Conservation (phyloP, 2,888 invertebrate genomes). For the Phlogophora meticulosa region DNA sequence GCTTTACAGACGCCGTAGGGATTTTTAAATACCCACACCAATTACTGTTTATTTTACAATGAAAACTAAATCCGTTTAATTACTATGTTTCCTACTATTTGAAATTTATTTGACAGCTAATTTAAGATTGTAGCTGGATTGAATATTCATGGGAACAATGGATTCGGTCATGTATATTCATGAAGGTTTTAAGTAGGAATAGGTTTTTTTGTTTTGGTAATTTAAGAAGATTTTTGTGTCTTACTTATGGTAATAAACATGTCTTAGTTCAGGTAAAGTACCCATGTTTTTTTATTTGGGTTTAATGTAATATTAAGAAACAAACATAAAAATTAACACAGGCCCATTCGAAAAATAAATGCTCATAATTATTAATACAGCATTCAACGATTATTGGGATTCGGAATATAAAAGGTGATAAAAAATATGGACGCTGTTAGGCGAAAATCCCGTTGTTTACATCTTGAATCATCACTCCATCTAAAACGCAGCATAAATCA, state of each 20-base stretch:
- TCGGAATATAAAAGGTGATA: slow-evolving; percentile 26
- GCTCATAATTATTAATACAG: not conserved
- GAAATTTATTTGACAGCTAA: slow-evolving; percentile 67
- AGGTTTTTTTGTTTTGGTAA: slow-evolving; percentile 29
- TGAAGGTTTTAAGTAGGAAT: slow-evolving; percentile 35
- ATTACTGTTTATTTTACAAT: slow-evolving; percentile 71
- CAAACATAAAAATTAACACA: not conserved
- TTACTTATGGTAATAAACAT: slow-evolving; percentile 23
- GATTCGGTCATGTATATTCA: slow-evolving; percentile 59
- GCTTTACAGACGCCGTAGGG: slow-evolving; percentile 65
- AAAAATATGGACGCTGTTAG: slow-evolving; percentile 17
- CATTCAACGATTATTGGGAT: not conserved
- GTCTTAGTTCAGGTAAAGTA: slow-evolving; percentile 12
- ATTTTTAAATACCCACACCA: slow-evolving; percentile 72
- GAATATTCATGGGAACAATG: slow-evolving; percentile 63
- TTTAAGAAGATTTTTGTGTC: slow-evolving; percentile 49
- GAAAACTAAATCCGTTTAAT: slow-evolving; percentile 70
- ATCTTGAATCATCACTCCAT: slow-evolving; percentile 55
- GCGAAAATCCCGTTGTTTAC: slow-evolving; percentile 57
- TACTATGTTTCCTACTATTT: slow-evolving; percentile 62
- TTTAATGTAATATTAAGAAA: not conserved
- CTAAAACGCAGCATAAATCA: slow-evolving; percentile 61
- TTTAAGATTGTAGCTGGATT: slow-evolving; percentile 53
- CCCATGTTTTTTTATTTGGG: not conserved
- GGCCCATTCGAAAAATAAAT: not conserved